Conservation (phyloP, 2,888 invertebrate genomes). For the Helleia helle region DNA sequence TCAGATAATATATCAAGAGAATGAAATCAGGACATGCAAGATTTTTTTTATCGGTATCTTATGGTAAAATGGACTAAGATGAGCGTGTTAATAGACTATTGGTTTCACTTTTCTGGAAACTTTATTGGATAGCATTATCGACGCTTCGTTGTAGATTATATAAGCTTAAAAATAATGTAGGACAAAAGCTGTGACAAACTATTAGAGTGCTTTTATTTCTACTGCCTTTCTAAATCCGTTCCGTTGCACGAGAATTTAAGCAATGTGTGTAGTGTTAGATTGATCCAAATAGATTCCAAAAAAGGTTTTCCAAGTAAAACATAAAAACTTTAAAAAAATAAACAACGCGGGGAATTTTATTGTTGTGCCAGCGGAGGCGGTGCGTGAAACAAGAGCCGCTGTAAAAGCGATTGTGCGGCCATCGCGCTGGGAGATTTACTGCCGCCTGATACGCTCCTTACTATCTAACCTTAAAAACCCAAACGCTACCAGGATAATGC, state of each 20-base stretch:
- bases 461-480: constrained; percentile 34
- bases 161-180: too few relatives aligned
- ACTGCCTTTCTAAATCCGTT: background rate
- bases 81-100: too few relatives aligned
- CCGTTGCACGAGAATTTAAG: background rate
- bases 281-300: constrained; percentile 8
- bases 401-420: constrained; percentile 41
- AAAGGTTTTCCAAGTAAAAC: constrained; percentile 12
- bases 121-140: too few relatives aligned
- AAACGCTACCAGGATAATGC: constrained; percentile 3
- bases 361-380: constrained; percentile 41
- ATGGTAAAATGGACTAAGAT: constrained; percentile 10
- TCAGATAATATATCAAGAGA: constrained; percentile 11
- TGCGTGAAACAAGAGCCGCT: constrained; percentile 53
- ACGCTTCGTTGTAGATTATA: too few relatives aligned
- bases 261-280: background rate
- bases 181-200: too few relatives aligned
- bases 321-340: constrained; percentile 18
- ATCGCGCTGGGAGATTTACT: constrained; percentile 48
- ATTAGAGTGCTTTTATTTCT: too few relatives aligned
- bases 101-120: too few relatives aligned
- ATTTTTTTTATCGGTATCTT: constrained; percentile 11
- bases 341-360: constrained; percentile 27
- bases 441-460: constrained; percentile 45
- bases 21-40: constrained; percentile 7